Evolutionary conservation across 1,140 invertebrate genomes (phyloP), one percentile per base, ranked within the genome.

Genomic region (Hyposmocoma kahamanoa): DNA sequence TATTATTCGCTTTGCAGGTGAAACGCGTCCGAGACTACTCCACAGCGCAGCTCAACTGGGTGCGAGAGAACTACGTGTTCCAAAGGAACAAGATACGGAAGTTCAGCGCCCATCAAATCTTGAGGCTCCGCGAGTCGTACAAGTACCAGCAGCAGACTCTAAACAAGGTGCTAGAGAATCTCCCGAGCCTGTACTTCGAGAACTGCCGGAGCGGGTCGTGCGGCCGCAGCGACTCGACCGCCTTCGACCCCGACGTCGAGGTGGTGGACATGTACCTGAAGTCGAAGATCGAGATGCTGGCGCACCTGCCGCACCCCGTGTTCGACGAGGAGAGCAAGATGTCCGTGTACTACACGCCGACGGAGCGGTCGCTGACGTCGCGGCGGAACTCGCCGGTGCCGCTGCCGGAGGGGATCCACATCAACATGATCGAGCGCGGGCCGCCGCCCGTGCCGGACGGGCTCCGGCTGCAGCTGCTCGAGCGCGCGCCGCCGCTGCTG

Each of bases 141-240:
- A 98, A 98, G 82, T 95, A 97, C 65, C 96, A 97, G 74, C 96
- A 98, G 74, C 95, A 96, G 78, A 96, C 96, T 2, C 81, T 98
- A 5, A 96, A 97, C 81, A 98, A 98, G 77, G 93, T 98, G 1
- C 75, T 98, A 24, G 97, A 98, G 73, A 97, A 96, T 71, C 87
- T 98, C 58, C 96, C 96, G n/a, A 95, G 91, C 65, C 86, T 97
- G 6, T 95, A 98, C 81, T 93, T 98, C 56, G 96, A 98, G 77
- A 97, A 97, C 74, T 97, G 96, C 70, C 91, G 95, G 28, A 94
- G 92, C 52, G 95, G 96, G 8, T 94, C 93, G 0, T 96, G 95
- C 79, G 92, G 93, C 0, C 86, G 92, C 11, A 92, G 92, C 47
- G 95, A 96, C 65, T 95, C 94, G 1, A 88, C 90, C 47, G 88